Conservation (phyloP, 2,888 invertebrate species). For the Caenorhabditis sulstoni region DNA sequence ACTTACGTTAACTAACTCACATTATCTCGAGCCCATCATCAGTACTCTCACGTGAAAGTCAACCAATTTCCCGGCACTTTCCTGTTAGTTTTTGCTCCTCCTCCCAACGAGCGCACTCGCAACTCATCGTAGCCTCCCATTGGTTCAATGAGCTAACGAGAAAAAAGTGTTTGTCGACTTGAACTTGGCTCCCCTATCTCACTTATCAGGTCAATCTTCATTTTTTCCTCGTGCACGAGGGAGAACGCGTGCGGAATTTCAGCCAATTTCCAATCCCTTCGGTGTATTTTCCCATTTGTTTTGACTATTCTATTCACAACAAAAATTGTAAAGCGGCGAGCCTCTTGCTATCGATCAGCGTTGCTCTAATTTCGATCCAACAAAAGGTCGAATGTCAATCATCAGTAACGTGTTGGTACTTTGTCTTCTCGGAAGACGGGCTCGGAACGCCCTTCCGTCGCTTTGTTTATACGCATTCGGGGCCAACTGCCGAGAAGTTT, state of each 20-base stretch:
- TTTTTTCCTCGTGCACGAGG: background rate
- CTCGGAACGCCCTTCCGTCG: slow-evolving; percentile 14
- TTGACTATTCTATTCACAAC: slow-evolving; percentile 20
- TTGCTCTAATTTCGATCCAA: slow-evolving; percentile 50
- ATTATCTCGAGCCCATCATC: slow-evolving; percentile 11
- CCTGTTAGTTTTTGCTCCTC: slow-evolving; percentile 35
- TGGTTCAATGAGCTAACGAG: slow-evolving; percentile 39
- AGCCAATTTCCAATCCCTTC: slow-evolving; percentile 29
- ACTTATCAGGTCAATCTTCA: slow-evolving; percentile 6
- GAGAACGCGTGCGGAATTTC: slow-evolving; percentile 21
- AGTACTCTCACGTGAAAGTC: slow-evolving; percentile 44
- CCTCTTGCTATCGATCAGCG: background rate
- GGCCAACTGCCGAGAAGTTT: slow-evolving; percentile 53
- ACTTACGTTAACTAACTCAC: background rate
- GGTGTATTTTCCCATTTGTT: slow-evolving; percentile 5
- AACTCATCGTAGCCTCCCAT: slow-evolving; percentile 21
- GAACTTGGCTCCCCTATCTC: slow-evolving; percentile 26
- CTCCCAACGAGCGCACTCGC: slow-evolving; percentile 47
- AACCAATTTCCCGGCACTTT: slow-evolving; percentile 40
- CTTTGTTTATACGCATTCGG: slow-evolving; percentile 47
- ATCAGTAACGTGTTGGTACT: slow-evolving; percentile 50
- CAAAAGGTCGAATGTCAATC: slow-evolving; percentile 37
- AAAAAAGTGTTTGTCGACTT: slow-evolving; percentile 43
- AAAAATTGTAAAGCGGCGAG: slow-evolving; percentile 27
- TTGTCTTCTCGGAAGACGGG: slow-evolving; percentile 24